A percentile compares a stretch with the other conserved stretches of the same genome.
These are phyloP conservation scores for Oreochromis tanganicae DNA, from an alignment of 2,113 vertebrate species.

Conservation along the genomic window DNA sequence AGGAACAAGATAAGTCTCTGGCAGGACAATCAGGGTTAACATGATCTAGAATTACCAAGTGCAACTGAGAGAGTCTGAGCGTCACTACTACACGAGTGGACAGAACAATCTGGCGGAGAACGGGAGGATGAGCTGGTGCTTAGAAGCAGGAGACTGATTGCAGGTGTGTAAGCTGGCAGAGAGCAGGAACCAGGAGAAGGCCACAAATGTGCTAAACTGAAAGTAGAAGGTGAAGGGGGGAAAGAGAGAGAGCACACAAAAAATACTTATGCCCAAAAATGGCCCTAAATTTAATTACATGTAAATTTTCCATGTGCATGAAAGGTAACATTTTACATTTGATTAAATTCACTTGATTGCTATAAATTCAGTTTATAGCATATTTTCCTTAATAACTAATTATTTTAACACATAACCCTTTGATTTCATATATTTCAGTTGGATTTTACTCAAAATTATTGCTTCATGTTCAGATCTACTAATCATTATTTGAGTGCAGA, in stretches of 20 bases:
- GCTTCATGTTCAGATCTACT: background rate
- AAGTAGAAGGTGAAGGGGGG: background rate
- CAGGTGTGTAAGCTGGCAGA: background rate
- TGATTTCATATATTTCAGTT: background rate
- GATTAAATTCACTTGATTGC: background rate
- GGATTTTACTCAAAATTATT: background rate
- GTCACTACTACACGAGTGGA: background rate
- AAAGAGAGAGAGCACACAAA: accelerated
- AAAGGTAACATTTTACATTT: background rate
- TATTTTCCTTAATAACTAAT: background rate
- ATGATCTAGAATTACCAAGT: background rate
- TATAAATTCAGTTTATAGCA: background rate
- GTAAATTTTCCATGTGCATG: background rate
- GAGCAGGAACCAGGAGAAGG: background rate
- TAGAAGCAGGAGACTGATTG: background rate
- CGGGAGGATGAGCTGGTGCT: background rate
- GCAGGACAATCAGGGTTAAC: background rate
- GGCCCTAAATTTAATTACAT: background rate
- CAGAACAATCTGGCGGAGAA: background rate
- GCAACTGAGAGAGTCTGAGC: background rate
- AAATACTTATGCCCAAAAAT: background rate
- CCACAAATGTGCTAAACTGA: background rate
- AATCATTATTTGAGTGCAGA: background rate
- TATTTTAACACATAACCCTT: background rate
- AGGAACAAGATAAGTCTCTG: background rate